Conservation (phyloP, 2,797 vertebrate genomes). For the Smutsia gigantea region DNA sequence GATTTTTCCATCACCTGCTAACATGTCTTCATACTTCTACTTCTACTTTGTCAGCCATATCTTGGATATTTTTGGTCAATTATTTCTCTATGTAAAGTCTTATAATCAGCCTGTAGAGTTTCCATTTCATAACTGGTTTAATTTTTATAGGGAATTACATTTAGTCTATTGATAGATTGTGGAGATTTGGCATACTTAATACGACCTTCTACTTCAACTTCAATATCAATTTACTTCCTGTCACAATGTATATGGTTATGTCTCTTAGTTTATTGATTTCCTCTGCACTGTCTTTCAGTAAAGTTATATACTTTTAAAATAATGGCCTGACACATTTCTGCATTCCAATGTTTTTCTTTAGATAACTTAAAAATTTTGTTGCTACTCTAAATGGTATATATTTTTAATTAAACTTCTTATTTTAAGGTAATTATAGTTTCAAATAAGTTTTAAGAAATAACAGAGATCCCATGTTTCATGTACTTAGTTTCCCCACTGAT, state of each 20-base stretch:
- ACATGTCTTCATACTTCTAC: not conserved
- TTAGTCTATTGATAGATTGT: not conserved
- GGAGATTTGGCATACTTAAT: not conserved
- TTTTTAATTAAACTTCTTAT: not conserved
- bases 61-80: not conserved
- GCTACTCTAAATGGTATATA: not conserved
- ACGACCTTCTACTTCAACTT: not conserved
- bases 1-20: not conserved
- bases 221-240: not conserved
- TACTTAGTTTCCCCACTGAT: not conserved
- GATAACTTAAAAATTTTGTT: not conserved
- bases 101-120: not conserved
- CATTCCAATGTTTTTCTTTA: not conserved
- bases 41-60: not conserved
- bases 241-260: not conserved
- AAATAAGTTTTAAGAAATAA: not conserved
- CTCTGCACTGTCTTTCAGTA: not conserved
- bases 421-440: not conserved
- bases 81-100: not conserved
- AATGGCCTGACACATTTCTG: not conserved
- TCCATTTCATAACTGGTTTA: not conserved
- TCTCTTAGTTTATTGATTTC: not conserved
- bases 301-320: not conserved
- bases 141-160: not conserved
- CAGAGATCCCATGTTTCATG: not conserved